These are phyloP conservation scores for Geotrupes spiniger DNA, from an alignment of 2,888 invertebrate genomes.

Conservation along the genomic window DNA sequence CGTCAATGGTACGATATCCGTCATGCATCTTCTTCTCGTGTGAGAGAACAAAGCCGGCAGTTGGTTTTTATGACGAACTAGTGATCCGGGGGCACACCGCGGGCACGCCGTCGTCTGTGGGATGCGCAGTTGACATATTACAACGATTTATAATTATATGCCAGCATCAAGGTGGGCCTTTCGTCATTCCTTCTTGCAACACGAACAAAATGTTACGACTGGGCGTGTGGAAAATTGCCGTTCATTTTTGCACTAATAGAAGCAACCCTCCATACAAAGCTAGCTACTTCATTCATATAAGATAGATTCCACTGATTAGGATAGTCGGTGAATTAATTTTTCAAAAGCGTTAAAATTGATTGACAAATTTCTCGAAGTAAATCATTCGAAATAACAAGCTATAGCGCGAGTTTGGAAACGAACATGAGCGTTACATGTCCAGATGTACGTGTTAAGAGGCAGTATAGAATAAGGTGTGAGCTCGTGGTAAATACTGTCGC, in stretches of 20 bases:
- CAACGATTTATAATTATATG: slow-evolving; percentile 33
- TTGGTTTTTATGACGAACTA: slow-evolving; percentile 17
- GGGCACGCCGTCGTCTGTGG: slow-evolving; percentile 29
- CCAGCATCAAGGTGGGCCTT: slow-evolving; percentile 31
- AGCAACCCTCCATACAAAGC: not conserved
- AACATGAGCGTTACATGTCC: not conserved
- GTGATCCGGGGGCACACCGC: slow-evolving; percentile 3
- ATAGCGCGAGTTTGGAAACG: too few relatives aligned
- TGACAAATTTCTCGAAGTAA: too few relatives aligned
- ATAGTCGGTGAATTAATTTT: too few relatives aligned
- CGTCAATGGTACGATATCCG: slow-evolving; percentile 22
- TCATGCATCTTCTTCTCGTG: slow-evolving; percentile 21
- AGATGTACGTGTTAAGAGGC: slow-evolving; percentile 9
- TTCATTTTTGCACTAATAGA: slow-evolving; percentile 1
- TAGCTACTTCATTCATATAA: too few relatives aligned
- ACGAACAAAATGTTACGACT: slow-evolving; percentile 26
- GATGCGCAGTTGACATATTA: slow-evolving; percentile 33
- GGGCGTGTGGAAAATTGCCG: slow-evolving; percentile 27
- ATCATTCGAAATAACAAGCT: too few relatives aligned
- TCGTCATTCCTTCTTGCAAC: slow-evolving; percentile 31
- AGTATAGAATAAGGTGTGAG: slow-evolving; percentile 25
- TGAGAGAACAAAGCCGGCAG: slow-evolving; percentile 24
- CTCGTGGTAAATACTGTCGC: slow-evolving; percentile 29
- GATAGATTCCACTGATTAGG: too few relatives aligned
- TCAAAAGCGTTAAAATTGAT: too few relatives aligned